Evolutionary conservation across 2,888 invertebrate species (phyloP), one percentile per base, ranked within the genome.

Genomic region (Brenthis ino): DNA sequence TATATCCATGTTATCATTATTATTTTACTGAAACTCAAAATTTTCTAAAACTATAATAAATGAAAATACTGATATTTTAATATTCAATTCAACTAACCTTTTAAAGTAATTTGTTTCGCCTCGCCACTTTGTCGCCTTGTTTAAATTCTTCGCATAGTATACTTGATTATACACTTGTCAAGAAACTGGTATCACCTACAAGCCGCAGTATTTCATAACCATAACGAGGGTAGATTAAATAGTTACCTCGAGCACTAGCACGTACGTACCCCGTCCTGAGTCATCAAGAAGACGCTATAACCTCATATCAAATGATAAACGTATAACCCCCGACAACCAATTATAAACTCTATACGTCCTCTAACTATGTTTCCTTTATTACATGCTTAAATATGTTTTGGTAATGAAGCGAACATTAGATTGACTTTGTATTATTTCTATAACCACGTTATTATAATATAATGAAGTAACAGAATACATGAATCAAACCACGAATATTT

Each of bases 301-400:
- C 76, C 69, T 75, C 74, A 73, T 77, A 77, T 76, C 76, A 80
- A 76, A 79, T 77, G 80, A 80, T 79, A 79, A 77, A 80, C 76
- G 77, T 75, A 77, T 72, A 69, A 73, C 72, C 73, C 69, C 57
- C 72, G 68, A 67, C 67, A 74, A 69, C 71, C 72, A 74, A 75
- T 74, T 75, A 75, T 67, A 67, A 69, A 67, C 69, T 57, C 69
- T 12, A 6, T 16, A 51, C 51, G 16, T 57, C 57, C 64, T 60
- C 58, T 58, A 64, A 28, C 33, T 51, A 11, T 43, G 64, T 64
- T 43, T 47, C 54, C 51, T 55, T 64, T 51, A 67, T 58, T 60
- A 37, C 6, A 37, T 47, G 51, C 33, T 66, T 55, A 53, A 61
- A 28, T 50, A 61, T 56, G 33, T 61, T 67, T 68, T 64, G 33